Conservation (phyloP, 2,888 invertebrate genomes). For the Torymus texanus region DNA sequence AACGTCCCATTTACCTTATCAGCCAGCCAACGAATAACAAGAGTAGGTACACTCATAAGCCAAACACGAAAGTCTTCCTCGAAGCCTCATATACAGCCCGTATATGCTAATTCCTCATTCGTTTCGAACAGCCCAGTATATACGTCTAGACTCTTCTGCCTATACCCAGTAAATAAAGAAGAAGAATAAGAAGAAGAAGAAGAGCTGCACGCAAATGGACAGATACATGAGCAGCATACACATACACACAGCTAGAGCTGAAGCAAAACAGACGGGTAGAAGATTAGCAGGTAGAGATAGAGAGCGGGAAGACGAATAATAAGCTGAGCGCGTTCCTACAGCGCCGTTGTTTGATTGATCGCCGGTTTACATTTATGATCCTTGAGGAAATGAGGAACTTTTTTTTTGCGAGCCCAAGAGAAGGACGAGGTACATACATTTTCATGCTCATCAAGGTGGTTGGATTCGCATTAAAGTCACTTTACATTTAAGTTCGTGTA, state of each 20-base stretch:
- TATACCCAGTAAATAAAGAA: not conserved
- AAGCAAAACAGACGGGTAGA: slow-evolving; percentile 21
- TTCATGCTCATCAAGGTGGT: too few species aligned
- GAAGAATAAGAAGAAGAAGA: slow-evolving; percentile 12
- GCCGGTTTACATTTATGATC: slow-evolving; percentile 11
- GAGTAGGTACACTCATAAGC: too few species aligned
- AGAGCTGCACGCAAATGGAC: not conserved
- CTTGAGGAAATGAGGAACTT: not conserved
- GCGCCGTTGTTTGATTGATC: slow-evolving; percentile 30
- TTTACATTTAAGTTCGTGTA: too few species aligned
- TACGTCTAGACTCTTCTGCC: not conserved
- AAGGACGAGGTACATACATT: too few species aligned
- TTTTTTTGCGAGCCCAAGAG: too few species aligned
- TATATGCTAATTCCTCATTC: too few species aligned
- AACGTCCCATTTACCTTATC: too few species aligned
- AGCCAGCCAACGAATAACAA: too few species aligned
- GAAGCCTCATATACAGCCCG: too few species aligned
- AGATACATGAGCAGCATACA: slow-evolving; percentile 17
- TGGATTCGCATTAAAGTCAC: too few species aligned
- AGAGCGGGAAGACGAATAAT: slow-evolving; percentile 6
- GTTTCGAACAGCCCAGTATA: not conserved
- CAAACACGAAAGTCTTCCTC: too few species aligned
- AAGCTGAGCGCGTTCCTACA: not conserved
- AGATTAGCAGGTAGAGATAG: slow-evolving; percentile 48
- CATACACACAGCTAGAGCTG: not conserved